phyloP scores from a whole-genome alignment of 2,797 vertebrate genomes.

The Melanotaenia maccullochi region DNA sequence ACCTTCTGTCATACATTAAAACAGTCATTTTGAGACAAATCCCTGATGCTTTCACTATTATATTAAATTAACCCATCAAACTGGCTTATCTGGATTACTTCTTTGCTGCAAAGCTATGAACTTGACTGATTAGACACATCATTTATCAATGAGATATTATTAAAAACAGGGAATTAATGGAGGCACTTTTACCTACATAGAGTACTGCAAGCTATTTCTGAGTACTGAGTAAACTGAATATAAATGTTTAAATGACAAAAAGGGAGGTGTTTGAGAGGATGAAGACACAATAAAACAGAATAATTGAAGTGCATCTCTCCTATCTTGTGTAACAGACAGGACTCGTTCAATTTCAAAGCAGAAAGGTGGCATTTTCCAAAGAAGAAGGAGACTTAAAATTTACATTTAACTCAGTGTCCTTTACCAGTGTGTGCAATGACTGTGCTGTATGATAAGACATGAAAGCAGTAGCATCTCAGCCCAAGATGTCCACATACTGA shows the following conservation, averaged over 20 bases:
- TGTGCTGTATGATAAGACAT: not conserved
- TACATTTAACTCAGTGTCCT: too few species aligned
- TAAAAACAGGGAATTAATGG: not conserved
- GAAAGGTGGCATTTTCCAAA: too few species aligned
- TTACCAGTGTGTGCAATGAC: not conserved
- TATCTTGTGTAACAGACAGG: too few species aligned
- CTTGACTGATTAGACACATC: not conserved
- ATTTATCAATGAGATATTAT: not conserved
- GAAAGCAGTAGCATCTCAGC: not conserved
- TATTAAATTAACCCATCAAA: not conserved
- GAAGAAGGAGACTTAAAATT: too few species aligned
- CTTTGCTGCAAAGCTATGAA: not conserved
- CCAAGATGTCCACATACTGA: slow-evolving; percentile 10
- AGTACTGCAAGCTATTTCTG: not conserved
- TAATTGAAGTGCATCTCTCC: too few species aligned
- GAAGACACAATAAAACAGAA: too few species aligned
- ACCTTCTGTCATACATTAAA: not conserved
- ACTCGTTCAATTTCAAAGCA: too few species aligned
- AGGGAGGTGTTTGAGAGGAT: too few species aligned
- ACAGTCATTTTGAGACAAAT: not conserved
- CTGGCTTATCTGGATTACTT: not conserved
- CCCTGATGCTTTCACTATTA: not conserved
- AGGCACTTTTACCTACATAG: not conserved
- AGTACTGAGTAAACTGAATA: not conserved
- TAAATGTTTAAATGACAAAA: too few species aligned